Evolutionary conservation across 2,797 vertebrate species (phyloP).

Genomic region (Pygocentrus nattereri): DNA sequence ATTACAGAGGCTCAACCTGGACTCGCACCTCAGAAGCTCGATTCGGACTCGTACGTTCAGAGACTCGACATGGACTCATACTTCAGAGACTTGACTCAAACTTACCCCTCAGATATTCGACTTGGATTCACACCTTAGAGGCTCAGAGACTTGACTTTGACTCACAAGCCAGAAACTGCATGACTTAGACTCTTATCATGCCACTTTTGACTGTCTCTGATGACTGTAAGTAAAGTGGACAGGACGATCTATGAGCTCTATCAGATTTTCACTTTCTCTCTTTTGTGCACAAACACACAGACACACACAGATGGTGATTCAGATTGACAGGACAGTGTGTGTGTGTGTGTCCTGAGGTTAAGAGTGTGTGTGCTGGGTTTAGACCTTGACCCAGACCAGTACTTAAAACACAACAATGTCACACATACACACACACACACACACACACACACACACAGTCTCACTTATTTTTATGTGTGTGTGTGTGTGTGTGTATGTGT

Average conservation of each 20-base stretch:
- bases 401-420: constrained; percentile 25
- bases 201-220: too few species aligned
- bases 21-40: too few species aligned
- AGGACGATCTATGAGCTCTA: not conserved
- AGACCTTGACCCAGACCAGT: constrained; percentile 18
- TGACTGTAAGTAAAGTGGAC: not conserved
- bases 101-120: too few species aligned
- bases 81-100: too few species aligned
- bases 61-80: too few species aligned
- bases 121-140: too few species aligned
- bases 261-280: not conserved
- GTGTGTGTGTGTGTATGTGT: constrained; percentile 13
- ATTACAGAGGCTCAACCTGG: too few species aligned
- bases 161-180: too few species aligned
- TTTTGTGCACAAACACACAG: constrained; percentile 4
- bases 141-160: too few species aligned
- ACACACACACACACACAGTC: constrained; percentile 29
- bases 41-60: too few species aligned
- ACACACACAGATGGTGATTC: constrained; percentile 15
- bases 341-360: constrained; percentile 32
- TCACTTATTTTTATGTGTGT: not conserved
- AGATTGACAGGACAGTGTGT: constrained; percentile 32
- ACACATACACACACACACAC: constrained; percentile 19
- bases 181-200: too few species aligned
- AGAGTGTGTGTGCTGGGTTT: constrained; percentile 19